phyloP scores from a whole-genome alignment of 1,140 invertebrate genomes.

The Brachionus calyciflorus region DNA sequence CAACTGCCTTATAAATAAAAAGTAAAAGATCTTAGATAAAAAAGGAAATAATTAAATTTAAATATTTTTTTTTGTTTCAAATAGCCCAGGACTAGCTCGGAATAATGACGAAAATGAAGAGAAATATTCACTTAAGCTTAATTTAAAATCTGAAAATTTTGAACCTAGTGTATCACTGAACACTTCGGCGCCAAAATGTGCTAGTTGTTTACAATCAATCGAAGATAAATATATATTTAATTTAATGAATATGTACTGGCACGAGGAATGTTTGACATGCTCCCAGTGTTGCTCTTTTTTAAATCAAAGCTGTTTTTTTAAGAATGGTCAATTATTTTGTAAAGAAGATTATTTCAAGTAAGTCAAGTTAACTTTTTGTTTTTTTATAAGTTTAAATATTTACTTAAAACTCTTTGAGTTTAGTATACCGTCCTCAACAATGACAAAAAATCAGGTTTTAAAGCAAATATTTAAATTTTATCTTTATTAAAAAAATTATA shows the following conservation, averaged over 20 bases:
- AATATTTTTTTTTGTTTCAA: neutral
- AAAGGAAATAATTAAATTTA: too few relatives aligned
- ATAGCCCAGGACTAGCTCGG: neutral
- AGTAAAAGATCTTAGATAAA: too few relatives aligned
- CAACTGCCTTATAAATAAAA: neutral
- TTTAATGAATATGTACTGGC: conserved; percentile 44
- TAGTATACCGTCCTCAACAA: neutral
- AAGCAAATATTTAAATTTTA: conserved; percentile 34
- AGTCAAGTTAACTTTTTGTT: neutral
- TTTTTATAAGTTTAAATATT: conserved; percentile 45
- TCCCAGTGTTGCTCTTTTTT: conserved; percentile 9
- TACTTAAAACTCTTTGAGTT: neutral
- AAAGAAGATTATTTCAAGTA: conserved; percentile 46
- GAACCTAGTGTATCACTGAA: neutral
- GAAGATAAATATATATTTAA: conserved; percentile 44
- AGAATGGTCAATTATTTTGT: conserved; percentile 45
- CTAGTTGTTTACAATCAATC: neutral
- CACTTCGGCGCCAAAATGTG: neutral
- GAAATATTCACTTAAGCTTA: neutral
- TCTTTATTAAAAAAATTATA: conserved; percentile 3
- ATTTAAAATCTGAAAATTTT: neutral
- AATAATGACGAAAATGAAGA: neutral
- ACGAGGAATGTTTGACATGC: conserved; percentile 44
- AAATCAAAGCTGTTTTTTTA: conserved; percentile 45
- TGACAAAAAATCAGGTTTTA: conserved; percentile 12